Evolutionary conservation across 1,140 invertebrate species (phyloP), one percentile per base, ranked within the genome.

Genomic region (Drosophila aff.): DNA sequence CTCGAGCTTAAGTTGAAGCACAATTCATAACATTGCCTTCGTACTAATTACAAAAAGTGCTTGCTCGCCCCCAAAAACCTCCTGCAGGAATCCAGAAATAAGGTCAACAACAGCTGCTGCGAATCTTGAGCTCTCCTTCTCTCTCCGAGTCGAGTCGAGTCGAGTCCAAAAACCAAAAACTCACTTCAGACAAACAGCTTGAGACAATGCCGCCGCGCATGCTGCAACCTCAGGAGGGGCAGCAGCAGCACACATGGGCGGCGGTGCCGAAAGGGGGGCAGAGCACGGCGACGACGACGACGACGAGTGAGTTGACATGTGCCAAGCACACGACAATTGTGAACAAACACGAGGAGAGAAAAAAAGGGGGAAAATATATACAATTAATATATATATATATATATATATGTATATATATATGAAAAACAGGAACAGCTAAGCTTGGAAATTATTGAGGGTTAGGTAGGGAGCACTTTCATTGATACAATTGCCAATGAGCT

Each of bases 31-130:
- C 79, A 58, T 86, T 86, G 82, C 82, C 81, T 86, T 86, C 82
- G 79, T 86, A 86, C 82, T 86, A 86, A 86, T 86, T 86, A 86
- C 82, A 86, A 86, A 86, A 82, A 82, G 82, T 85, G 82, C 82
- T 71, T 52, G 41, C 31, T 16, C 46, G 3, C 23, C 23, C 46
- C 28, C 38, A 18, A 21, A 49, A 65, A 28, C 47, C 66, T 69
- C 66, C 66, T 52, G 16, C 47, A 28, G 61, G 31, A 65, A 50
- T 64, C 16, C 66, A 36, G 36, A 53, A 68, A 53, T 18, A 55
- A 53, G 50, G 61, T 64, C n/a, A 44, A 71, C 72, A 66, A 47
- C 61, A 44, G 73, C 69, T 44, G 73, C 73, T 57, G 81, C 81
- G 66, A 47, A 46, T 73, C 69, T 73, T 58, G 69, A 73, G 69